phyloP scores from a whole-genome alignment of 2,888 invertebrate species.

The Drosophila mulleri region DNA sequence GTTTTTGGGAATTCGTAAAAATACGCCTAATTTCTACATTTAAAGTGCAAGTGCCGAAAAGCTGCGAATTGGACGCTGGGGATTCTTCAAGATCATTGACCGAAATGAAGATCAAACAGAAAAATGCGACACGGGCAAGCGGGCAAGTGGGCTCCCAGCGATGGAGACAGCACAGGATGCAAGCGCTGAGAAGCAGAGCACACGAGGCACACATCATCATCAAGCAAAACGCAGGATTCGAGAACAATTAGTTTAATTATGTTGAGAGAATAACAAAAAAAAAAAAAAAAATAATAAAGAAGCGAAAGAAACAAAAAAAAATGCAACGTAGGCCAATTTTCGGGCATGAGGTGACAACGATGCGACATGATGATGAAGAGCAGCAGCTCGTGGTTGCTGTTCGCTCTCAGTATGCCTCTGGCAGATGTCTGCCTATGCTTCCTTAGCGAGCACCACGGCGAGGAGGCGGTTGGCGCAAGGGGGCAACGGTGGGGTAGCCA shows the following conservation, averaged over 20 bases:
- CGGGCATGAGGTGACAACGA: conserved; percentile 79
- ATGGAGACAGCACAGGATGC: conserved; percentile 1
- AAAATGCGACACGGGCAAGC: conserved; percentile 20
- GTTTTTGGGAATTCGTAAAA: conserved; percentile 25
- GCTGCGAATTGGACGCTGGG: conserved; percentile 72
- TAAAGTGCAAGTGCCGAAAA: conserved; percentile 76
- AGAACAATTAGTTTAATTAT: conserved; percentile 79
- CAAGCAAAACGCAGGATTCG: conserved; percentile 32
- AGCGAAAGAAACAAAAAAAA: neutral
- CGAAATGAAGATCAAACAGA: conserved; percentile 70
- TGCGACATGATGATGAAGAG: conserved; percentile 76
- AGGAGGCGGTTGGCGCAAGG: neutral
- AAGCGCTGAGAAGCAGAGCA: neutral
- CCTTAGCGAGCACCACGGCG: neutral
- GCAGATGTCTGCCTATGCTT: conserved; percentile 11
- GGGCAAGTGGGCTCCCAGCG: neutral
- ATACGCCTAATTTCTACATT: conserved; percentile 69
- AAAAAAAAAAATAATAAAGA: conserved; percentile 5
- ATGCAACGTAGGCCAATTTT: conserved; percentile 51
- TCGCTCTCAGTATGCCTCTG: conserved; percentile 14
- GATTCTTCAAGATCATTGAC: conserved; percentile 74
- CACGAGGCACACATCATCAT: neutral
- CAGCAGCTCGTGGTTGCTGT: conserved; percentile 29
- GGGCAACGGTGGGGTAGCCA: conserved; percentile 7
- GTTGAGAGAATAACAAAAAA: conserved; percentile 34